Conservation (phyloP, 2,888 invertebrate species). For the Laothoe populi region DNA sequence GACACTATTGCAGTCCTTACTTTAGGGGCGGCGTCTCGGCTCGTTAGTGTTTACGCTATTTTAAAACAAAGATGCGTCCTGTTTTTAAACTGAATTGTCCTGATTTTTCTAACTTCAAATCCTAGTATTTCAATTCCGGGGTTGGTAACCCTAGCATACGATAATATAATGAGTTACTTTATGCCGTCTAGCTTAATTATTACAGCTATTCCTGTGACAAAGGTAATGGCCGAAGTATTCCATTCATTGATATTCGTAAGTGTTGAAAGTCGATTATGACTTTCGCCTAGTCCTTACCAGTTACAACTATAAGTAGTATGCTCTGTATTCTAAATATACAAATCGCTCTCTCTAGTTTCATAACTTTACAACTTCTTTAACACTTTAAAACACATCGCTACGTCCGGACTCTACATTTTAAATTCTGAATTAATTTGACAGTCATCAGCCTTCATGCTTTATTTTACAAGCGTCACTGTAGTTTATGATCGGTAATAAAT, state of each 20-base stretch:
- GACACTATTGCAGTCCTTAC: too few relatives aligned
- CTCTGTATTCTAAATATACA: constrained; percentile 41
- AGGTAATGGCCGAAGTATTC: constrained; percentile 30
- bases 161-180: not conserved
- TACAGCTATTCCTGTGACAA: constrained; percentile 23
- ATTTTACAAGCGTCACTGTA: constrained; percentile 27
- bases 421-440: constrained; percentile 42
- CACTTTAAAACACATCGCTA: constrained; percentile 35
- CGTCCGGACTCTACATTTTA: constrained; percentile 34
- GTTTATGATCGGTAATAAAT: constrained; percentile 12
- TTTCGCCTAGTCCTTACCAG: constrained; percentile 47
- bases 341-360: constrained; percentile 40
- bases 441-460: constrained; percentile 40
- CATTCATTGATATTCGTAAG: constrained; percentile 24
- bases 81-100: too few relatives aligned
- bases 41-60: too few relatives aligned
- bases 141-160: constrained; percentile 4
- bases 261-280: constrained; percentile 51
- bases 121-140: too few relatives aligned
- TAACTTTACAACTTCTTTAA: constrained; percentile 32
- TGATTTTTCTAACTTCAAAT: too few relatives aligned
- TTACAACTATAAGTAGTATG: constrained; percentile 41
- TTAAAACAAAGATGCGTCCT: too few relatives aligned
- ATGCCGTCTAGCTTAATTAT: not conserved
- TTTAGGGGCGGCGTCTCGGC: too few relatives aligned